Evolutionary conservation across 2,888 invertebrate genomes (phyloP), one percentile per base, ranked within the genome.

Genomic region (Plagodis pulveraria): DNA sequence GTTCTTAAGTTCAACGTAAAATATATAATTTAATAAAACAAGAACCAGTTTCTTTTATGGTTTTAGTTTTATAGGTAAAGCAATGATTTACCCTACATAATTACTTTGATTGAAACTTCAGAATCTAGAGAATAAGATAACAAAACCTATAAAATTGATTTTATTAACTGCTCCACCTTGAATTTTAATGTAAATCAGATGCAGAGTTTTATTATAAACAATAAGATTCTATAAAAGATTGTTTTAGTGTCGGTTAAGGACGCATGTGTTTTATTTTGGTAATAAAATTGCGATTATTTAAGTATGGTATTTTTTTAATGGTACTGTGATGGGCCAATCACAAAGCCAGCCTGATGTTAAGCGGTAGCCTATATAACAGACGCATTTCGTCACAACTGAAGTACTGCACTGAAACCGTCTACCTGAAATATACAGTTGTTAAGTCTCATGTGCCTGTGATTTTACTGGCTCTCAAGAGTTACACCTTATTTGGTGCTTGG

Each of bases 101-200:
- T 33, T 42, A 7, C 45, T 1, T 48, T 12, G 43, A 42, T 52
- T 36, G 46, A 50, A 40, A 33, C 6, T 47, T 36, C 50, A 35
- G n/a, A 50, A 34, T 41, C 32, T n/a, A 8, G 34, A 46, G 11
- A 34, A 41, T 36, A 33, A 38, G 42, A 40, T 40, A 53, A 58
- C 6, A n/a, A 47, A 22, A 46, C 58, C 55, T 58, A 62, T 44
- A 57, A 50, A 57, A 61, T 72, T 77, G 76, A 41, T 54, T 78
- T 79, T 76, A 77, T 73, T 65, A 61, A 51, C 56, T 50, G 54
- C 60, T 57, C 69, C 64, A 67, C 74, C 72, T 75, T 76, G 65
- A 68, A 64, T 51, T 64, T 62, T 67, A 66, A 66, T 66, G 61
- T 55, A 65, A 66, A 71, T 71, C 65, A 62, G 66, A 69, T 63